phyloP scores from a whole-genome alignment of 1,140 invertebrate species.

The Neuroterus valhalla region DNA sequence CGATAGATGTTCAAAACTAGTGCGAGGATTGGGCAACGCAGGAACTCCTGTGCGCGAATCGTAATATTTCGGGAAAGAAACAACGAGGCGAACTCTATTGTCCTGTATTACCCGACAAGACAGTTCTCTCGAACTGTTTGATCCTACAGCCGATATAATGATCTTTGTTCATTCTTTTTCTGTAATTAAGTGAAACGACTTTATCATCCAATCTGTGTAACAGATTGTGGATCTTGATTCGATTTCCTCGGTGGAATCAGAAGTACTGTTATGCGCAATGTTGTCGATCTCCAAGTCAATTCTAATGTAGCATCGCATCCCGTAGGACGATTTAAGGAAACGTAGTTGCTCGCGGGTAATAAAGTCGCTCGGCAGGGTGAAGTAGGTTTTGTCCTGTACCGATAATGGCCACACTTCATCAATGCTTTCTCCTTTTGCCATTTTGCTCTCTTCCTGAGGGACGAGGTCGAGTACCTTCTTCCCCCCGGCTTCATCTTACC shows the following conservation, averaged over 20 bases:
- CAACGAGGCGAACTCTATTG: too few species aligned
- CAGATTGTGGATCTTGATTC: conserved; percentile 1
- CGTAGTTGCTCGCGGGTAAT: conserved; percentile 68
- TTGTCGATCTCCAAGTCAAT: neutral
- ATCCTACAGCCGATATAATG: neutral
- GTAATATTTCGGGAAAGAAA: too few species aligned
- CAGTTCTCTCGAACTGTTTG: neutral
- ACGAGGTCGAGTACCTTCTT: conserved; percentile 44
- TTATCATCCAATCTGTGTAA: neutral
- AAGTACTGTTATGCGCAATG: neutral
- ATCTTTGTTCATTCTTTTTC: conserved; percentile 2
- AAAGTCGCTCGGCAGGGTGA: conserved; percentile 65
- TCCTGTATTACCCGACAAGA: too few species aligned
- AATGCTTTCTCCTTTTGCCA: conserved; percentile 54
- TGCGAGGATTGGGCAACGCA: too few species aligned
- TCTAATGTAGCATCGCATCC: conserved; percentile 31
- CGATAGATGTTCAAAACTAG: too few species aligned
- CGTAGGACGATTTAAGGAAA: conserved; percentile 63
- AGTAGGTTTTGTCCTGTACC: conserved; percentile 71
- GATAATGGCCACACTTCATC: conserved; percentile 74
- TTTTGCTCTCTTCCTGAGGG: conserved; percentile 57
- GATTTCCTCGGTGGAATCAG: conserved; percentile 9
- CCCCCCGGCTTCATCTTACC: conserved; percentile 37
- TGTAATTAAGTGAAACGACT: conserved; percentile 12
- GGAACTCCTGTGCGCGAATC: too few species aligned